Evolutionary conservation across 2,797 vertebrate species (phyloP).

Genomic region (Aphelocoma californica): DNA sequence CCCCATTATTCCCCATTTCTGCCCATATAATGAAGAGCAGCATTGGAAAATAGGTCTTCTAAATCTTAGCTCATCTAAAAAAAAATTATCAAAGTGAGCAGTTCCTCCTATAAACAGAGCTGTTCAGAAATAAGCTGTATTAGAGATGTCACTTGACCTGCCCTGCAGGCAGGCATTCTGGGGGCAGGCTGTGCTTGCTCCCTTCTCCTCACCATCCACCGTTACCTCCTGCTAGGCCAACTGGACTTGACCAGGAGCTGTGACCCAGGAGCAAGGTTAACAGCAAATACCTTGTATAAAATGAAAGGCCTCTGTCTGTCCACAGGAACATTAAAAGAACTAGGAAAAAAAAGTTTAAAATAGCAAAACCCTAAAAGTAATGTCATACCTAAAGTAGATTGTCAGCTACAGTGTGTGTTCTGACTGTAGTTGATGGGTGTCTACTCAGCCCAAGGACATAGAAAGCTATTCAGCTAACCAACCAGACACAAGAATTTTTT

Average conservation of each 20-base stretch:
- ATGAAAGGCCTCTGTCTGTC: not conserved
- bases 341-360: not conserved
- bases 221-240: not conserved
- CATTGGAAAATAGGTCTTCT: not conserved
- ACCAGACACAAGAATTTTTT: not conserved
- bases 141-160: not conserved
- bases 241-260: not conserved
- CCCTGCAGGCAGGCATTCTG: not conserved
- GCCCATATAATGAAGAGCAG: not conserved
- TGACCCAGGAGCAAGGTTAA: not conserved
- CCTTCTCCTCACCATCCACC: not conserved
- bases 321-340: not conserved
- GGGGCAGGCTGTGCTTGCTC: not conserved
- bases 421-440: not conserved
- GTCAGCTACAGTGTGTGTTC: not conserved
- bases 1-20: not conserved
- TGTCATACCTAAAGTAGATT: not conserved
- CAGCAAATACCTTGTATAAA: not conserved
- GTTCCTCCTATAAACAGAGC: not conserved
- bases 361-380: not conserved
- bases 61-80: not conserved
- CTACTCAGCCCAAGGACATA: not conserved
- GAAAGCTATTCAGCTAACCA: not conserved
- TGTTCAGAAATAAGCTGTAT: not conserved
- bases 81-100: not conserved